A percentile compares a stretch with the other conserved stretches of the same genome.
Conservation (phyloP, 2,888 invertebrate genomes). For the Drosophila peninsularis region DNA sequence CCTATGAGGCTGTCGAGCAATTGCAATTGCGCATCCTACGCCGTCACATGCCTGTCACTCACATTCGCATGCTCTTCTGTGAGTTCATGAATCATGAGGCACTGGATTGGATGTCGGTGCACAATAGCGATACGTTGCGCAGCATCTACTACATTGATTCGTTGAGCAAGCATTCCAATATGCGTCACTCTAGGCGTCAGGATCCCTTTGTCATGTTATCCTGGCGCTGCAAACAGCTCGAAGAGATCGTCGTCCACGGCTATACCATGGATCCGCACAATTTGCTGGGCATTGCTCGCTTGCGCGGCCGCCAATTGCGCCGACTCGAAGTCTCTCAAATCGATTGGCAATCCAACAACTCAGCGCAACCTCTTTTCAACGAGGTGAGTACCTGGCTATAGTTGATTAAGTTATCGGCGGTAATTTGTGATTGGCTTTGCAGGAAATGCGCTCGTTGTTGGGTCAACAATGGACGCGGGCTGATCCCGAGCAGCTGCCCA, state of each 20-base stretch:
- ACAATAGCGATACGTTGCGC: slow-evolving; percentile 82
- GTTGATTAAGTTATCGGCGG: not conserved
- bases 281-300: slow-evolving; percentile 83
- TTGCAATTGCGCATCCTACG: slow-evolving; percentile 88
- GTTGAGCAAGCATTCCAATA: slow-evolving; percentile 78
- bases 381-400: slow-evolving; percentile 54
- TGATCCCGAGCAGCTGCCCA: slow-evolving; percentile 77
- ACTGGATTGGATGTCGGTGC: slow-evolving; percentile 83
- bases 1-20: slow-evolving; percentile 88
- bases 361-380: slow-evolving; percentile 69
- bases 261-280: slow-evolving; percentile 84
- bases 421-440: not conserved
- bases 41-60: slow-evolving; percentile 89
- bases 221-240: slow-evolving; percentile 86
- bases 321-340: slow-evolving; percentile 84
- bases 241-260: slow-evolving; percentile 86
- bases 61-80: slow-evolving; percentile 90
- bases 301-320: slow-evolving; percentile 82
- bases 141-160: slow-evolving; percentile 85
- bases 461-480: slow-evolving; percentile 83
- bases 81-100: slow-evolving; percentile 86
- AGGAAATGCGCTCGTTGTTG: slow-evolving; percentile 83
- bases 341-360: slow-evolving; percentile 69
- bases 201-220: slow-evolving; percentile 87
- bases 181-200: slow-evolving; percentile 57